phyloP scores from a whole-genome alignment of 2,797 vertebrate species.

The Takifugu rubripes region DNA sequence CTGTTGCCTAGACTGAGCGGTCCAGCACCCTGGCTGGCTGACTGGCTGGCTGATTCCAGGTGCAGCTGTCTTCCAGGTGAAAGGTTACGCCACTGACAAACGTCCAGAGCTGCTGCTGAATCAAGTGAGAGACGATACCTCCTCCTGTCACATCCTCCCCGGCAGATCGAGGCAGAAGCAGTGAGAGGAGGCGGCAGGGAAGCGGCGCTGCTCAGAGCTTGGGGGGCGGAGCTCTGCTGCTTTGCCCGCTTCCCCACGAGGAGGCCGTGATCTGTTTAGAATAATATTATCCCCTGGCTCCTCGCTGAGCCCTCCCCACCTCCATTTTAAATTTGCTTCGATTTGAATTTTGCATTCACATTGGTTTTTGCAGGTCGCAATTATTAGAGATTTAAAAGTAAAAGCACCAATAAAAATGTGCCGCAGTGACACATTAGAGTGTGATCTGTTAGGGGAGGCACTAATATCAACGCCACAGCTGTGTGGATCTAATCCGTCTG shows the following conservation, averaged over 20 bases:
- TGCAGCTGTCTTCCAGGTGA: too few species aligned
- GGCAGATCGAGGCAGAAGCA: slow-evolving; percentile 11
- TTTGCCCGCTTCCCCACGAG: slow-evolving; percentile 29
- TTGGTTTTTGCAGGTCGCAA: not conserved
- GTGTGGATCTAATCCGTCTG: too few species aligned
- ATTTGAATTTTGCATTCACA: not conserved
- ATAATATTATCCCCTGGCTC: not conserved
- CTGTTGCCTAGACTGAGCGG: too few species aligned
- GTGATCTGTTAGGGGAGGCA: too few species aligned
- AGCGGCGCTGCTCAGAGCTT: slow-evolving; percentile 4
- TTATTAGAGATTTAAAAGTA: not conserved
- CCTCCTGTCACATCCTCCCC: slow-evolving; percentile 36
- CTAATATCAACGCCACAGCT: too few species aligned
- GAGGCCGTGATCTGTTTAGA: slow-evolving; percentile 48
- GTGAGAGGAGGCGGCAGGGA: slow-evolving; percentile 14
- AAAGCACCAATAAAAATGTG: too few species aligned
- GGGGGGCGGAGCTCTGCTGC: slow-evolving; percentile 45
- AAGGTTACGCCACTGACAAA: too few species aligned
- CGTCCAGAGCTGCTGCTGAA: not conserved
- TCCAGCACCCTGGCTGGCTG: too few species aligned
- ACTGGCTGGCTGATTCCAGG: too few species aligned
- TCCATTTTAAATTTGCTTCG: slow-evolving; percentile 6
- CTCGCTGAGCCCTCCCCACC: not conserved
- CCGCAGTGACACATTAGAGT: too few species aligned
- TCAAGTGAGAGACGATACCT: slow-evolving; percentile 16